Evolutionary conservation across 2,113 vertebrate genomes (phyloP), one percentile per base, ranked within the genome.

Genomic region (Sprattus sprattus): DNA sequence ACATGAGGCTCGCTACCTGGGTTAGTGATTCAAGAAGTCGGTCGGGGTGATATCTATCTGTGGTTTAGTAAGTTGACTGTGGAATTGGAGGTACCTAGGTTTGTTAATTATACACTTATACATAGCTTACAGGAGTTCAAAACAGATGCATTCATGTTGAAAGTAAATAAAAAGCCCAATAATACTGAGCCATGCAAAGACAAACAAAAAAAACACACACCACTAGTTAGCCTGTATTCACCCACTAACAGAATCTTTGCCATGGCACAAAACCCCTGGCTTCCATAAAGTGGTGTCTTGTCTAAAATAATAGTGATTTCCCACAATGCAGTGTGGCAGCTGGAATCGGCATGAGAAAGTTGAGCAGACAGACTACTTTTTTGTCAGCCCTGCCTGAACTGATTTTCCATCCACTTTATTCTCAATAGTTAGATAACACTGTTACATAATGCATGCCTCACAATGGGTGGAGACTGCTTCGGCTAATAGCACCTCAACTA

Each of bases 391-490:
- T 83, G 89, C 83, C 87, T 92, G 92, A 93, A 92, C 94, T 94
- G 90, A 88, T 94, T 93, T 78, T 92, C 87, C 85, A 39, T 82
- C 82, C 84, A 46, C 83, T 89, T 89, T 88, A 64, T 82, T 91
- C 91, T 92, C 83, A 67, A 67, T 86, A 88, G 92, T 95, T 95
- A 94, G 90, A 91, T 95, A 95, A 95, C 93, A 88, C 81, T 22
- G 82, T 95, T 95, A 93, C 93, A 94, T 94, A 95, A 95, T 89
- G 85, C 82, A 83, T 85, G 84, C 90, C 88, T 87, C 87, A 90
- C 13, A 83, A 83, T 75, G 89, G 92, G 82, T 91, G 92, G 90
- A 86, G 88, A 52, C 81, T 83, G 87, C 60, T 84, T 46, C 50
- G 4, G 84, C 86, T 86, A 83, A 82, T 81, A 88, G 44, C 83